Evolutionary conservation across 2,888 invertebrate genomes (phyloP).

Genomic region (Tuta absoluta): DNA sequence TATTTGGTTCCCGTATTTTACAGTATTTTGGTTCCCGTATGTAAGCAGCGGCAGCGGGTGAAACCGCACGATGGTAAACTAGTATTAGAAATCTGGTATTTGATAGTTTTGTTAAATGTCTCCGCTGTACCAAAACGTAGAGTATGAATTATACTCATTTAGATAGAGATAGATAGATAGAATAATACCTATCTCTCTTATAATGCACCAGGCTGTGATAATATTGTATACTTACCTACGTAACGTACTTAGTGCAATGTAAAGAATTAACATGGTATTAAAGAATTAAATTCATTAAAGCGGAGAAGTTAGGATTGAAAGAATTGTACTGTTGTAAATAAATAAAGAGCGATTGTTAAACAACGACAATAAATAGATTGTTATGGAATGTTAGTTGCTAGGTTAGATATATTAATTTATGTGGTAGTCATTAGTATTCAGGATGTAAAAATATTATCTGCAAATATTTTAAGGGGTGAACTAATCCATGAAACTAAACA

Average conservation of each 20-base stretch:
- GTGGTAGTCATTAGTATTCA: slow-evolving; percentile 19
- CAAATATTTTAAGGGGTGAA: too few relatives aligned
- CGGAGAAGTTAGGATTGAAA: neutral
- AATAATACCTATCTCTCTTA: neutral
- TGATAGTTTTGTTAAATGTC: neutral
- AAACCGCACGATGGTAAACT: too few relatives aligned
- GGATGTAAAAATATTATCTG: too few relatives aligned
- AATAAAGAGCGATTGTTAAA: neutral
- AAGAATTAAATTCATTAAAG: neutral
- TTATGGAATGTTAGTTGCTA: neutral
- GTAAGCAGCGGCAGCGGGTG: too few relatives aligned
- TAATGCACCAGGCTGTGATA: slow-evolving; percentile 8
- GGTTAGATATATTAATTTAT: neutral
- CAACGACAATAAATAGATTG: slow-evolving; percentile 12
- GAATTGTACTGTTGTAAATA: neutral
- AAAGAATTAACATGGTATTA: neutral
- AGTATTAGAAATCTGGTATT: neutral
- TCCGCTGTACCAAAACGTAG: neutral
- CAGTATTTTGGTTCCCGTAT: too few relatives aligned
- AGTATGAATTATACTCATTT: neutral
- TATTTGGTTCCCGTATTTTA: too few relatives aligned
- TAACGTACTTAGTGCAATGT: slow-evolving; percentile 3
- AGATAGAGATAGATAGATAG: too few relatives aligned
- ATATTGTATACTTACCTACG: neutral
- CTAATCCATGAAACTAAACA: too few relatives aligned